Conservation (phyloP, 2,888 invertebrate genomes). For the Lasioglossum malachurum region DNA sequence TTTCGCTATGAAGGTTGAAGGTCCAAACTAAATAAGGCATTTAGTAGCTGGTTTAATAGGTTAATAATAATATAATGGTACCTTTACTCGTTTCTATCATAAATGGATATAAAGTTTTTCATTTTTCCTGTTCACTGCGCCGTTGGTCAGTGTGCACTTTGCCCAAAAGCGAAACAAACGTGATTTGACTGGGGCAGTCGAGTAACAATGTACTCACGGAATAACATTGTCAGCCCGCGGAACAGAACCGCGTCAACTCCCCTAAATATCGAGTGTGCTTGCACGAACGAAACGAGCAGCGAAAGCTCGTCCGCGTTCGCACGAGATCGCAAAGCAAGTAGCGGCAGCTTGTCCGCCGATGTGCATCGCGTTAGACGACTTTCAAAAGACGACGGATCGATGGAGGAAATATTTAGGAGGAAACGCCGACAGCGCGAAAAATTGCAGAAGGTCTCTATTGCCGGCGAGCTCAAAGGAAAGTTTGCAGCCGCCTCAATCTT, state of each 20-base stretch:
- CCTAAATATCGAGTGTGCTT: neutral
- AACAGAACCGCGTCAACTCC: neutral
- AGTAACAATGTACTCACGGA: too few species aligned
- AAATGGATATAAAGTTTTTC: too few species aligned
- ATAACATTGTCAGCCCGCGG: neutral
- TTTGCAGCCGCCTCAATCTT: slow-evolving; percentile 26
- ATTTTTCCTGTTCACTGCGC: too few species aligned
- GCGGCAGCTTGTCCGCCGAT: slow-evolving; percentile 22
- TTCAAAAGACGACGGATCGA: slow-evolving; percentile 33
- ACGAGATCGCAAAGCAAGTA: slow-evolving; percentile 23
- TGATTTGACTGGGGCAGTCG: too few species aligned
- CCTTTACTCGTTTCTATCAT: too few species aligned
- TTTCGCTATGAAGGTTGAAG: too few species aligned
- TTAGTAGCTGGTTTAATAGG: too few species aligned
- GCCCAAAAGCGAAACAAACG: too few species aligned
- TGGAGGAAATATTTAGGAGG: slow-evolving; percentile 41
- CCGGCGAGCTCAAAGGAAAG: slow-evolving; percentile 38
- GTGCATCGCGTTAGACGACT: slow-evolving; percentile 35
- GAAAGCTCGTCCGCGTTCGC: neutral
- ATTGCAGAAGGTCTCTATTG: slow-evolving; percentile 36
- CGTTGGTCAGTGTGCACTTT: too few species aligned
- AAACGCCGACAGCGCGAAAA: slow-evolving; percentile 27
- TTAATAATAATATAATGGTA: too few species aligned
- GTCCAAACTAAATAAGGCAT: too few species aligned
- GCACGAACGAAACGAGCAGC: neutral